Evolutionary conservation across 2,888 invertebrate species (phyloP), one percentile per base, ranked within the genome.

Genomic region (Sialis lutaria): DNA sequence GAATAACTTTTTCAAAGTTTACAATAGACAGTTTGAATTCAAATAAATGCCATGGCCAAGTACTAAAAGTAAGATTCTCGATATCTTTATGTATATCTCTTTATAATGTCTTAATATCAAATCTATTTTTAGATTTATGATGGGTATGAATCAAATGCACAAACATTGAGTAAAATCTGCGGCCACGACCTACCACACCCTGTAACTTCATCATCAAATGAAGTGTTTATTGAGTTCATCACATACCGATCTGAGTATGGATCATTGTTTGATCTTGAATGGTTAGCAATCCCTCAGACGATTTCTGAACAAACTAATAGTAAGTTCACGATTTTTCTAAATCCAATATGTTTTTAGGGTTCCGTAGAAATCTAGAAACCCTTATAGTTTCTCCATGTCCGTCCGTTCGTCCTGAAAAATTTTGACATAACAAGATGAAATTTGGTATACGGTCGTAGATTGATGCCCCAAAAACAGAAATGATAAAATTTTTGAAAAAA

Each of bases 61-160:
- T 2, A 9, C 13, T 40, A 40, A 6, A 8, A 8, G 40, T 40
- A 40, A 35, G 9, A 35, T n/a, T 22, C 9, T 35, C 3, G 4
- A n/a, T 35, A 35, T 10, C 3, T 9, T n/a, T 35, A 3, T 35
- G 10, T 10, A 10, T 35, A 3, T 10, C 4, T 9, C 4, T n/a
- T 35, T 35, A n/a, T 35, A 35, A 35, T 35, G 35, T 9, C 35
- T 35, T 35, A 35, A n/a, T n/a, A 35, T 9, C 9, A 22, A 22
- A 22, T 22, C 35, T 49, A 43, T 50, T 55, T 61, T 13, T 53
- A 77, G 75, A 64, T 90, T 48, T 84, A 75, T 57, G 86, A 91
- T 62, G 91, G 91, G 1, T 75, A 72, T 52, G 77, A 85, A 54
- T 69, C 71, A 5, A 72, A 75, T 8, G 79, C 79, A 0, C 68